Evolutionary conservation across 2,888 invertebrate species (phyloP).

Genomic region (Leptinotarsa rubiginosa): DNA sequence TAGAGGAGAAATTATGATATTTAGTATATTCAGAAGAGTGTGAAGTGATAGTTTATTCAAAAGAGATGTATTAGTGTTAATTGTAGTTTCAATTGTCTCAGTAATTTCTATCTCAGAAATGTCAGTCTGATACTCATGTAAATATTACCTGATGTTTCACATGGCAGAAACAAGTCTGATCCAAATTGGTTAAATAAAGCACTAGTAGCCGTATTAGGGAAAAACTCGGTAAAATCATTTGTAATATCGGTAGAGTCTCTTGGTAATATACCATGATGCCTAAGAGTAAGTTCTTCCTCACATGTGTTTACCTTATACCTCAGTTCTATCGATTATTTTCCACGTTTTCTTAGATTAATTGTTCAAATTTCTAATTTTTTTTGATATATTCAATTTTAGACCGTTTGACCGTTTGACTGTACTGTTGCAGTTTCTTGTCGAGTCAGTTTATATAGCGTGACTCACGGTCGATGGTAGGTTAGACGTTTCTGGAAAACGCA

Average conservation of each 20-base stretch:
- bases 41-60: no score
- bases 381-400: not conserved
- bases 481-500: no score
- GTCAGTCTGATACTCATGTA: not conserved
- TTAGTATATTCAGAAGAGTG: no score
- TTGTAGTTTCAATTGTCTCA: not conserved
- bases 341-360: not conserved
- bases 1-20: no score
- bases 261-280: not conserved
- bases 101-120: not conserved
- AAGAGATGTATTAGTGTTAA: no score
- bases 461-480: no score
- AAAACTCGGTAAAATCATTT: not conserved
- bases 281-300: not conserved
- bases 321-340: not conserved
- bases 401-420: not conserved
- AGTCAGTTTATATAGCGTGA: no score
- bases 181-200: not conserved
- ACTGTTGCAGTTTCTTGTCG: not conserved
- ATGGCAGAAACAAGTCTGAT: not conserved
- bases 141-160: not conserved
- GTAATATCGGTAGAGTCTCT: conserved; percentile 6
- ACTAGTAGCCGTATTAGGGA: not conserved
- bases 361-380: not conserved
- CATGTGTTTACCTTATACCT: not conserved